Base-by-base conservation (phyloP, 2,888 invertebrate species). In the Dynastes maya region DNA sequence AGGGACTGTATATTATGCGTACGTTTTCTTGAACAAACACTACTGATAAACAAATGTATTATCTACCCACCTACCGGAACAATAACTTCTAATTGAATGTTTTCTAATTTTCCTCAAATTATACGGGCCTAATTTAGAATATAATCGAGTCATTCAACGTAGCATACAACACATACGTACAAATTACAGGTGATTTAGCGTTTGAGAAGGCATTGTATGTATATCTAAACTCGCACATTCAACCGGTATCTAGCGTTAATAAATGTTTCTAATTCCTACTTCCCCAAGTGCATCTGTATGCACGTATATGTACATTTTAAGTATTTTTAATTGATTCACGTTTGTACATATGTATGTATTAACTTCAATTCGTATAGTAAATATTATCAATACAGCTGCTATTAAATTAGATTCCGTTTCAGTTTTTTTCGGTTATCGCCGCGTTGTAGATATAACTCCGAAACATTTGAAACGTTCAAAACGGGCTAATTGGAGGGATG, bases 391-490 rank as follows among this genome's bases (percentile, higher is more conserved):
- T 29, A 63, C 63, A 63, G 63, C 63, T 63, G 63, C 63, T 53
- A 51, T 70, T 70, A 70, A 70, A 51, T 70, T 70, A 70, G 37
- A 70, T 53, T 51, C 70, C 9, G 40, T 37, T 37, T 29, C n/a
- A n/a, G 51, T 51, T 67, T 29, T 11, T 45, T 45, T 45, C 22
- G 40, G 67, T 67, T 67, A 45, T 16, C 40, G 67, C 45, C 11
- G 1, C 45, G 5, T 45, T 9, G 45, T 45, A 45, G 32, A 40
- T 40, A 32, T 49, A 49, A 53, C 13, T 70, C 22, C n/a, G n/a
- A 68, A 55, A 53, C 29, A 32, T 70, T 58, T 49, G 4, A 51
- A 53, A 70, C 51, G 55, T 70, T 53, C 51, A 22, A 51, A 45
- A 40, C 8, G n/a, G 51, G 8, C 70, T 32, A 40, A 51, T 55